These are phyloP conservation scores for Philaethria dido DNA, from an alignment of 2,888 invertebrate species.

Conservation along the genomic window DNA sequence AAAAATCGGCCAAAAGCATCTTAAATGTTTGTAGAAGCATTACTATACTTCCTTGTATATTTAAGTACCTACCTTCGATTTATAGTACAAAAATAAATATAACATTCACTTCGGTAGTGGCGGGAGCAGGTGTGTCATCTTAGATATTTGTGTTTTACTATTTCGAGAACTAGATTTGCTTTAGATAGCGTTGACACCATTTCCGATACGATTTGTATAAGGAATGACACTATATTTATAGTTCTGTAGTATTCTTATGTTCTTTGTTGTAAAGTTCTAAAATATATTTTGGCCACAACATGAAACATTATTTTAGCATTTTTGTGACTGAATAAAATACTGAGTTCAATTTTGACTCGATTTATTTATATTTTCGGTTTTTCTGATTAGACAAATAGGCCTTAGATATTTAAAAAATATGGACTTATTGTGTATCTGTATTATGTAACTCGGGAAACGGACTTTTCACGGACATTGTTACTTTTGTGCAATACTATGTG, in stretches of 20 bases:
- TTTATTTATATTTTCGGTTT: too few relatives aligned
- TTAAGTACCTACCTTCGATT: conserved; percentile 7
- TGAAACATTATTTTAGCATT: too few relatives aligned
- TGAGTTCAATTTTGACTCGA: too few relatives aligned
- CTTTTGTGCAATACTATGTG: too few relatives aligned
- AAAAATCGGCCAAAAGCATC: background rate
- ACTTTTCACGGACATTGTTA: too few relatives aligned
- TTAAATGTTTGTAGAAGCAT: background rate
- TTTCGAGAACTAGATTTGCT: conserved; percentile 25
- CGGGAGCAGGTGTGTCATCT: conserved; percentile 30
- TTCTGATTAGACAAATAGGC: too few relatives aligned
- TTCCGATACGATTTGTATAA: conserved; percentile 13
- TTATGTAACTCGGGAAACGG: too few relatives aligned
- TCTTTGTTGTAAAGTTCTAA: background rate
- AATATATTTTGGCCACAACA: background rate
- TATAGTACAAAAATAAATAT: conserved; percentile 22
- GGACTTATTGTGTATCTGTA: too few relatives aligned
- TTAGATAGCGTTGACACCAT: conserved; percentile 17
- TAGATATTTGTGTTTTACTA: conserved; percentile 28
- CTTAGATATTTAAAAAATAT: too few relatives aligned
- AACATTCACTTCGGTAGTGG: conserved; percentile 13
- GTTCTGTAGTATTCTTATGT: background rate
- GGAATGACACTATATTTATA: background rate
- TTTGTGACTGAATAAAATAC: too few relatives aligned
- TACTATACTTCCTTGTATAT: background rate